These are phyloP conservation scores for Emberiza fucata DNA, from an alignment of 2,113 vertebrate genomes.

Conservation along the genomic window DNA sequence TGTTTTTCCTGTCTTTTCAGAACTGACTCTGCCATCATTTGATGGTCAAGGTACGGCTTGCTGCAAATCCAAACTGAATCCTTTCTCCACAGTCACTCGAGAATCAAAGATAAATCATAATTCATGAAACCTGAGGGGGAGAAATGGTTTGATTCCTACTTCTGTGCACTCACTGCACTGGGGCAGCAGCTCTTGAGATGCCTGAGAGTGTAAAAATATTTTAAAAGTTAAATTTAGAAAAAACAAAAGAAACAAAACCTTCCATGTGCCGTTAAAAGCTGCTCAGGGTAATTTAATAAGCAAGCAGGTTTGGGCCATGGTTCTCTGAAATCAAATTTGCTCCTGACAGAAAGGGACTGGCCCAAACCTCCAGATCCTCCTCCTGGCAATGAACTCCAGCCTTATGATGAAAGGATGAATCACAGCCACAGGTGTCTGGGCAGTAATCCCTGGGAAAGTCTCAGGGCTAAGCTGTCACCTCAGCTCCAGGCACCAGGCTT, in stretches of 20 bases:
- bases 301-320: background rate
- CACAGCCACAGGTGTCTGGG: conserved; percentile 7
- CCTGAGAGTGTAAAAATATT: background rate
- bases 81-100: background rate
- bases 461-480: background rate
- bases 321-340: background rate
- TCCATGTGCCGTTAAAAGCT: background rate
- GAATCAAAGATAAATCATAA: background rate
- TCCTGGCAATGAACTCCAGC: background rate
- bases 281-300: background rate
- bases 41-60: background rate
- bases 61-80: background rate
- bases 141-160: background rate
- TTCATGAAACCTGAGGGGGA: background rate
- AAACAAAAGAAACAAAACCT: background rate
- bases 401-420: background rate
- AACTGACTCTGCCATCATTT: background rate
- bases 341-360: background rate
- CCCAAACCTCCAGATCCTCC: background rate
- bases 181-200: background rate
- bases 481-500: background rate
- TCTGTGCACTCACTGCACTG: background rate
- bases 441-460: background rate
- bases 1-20: background rate
- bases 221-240: background rate